Evolutionary conservation across 2,113 vertebrate species (phyloP).

Genomic region (Laticauda laticaudata): DNA sequence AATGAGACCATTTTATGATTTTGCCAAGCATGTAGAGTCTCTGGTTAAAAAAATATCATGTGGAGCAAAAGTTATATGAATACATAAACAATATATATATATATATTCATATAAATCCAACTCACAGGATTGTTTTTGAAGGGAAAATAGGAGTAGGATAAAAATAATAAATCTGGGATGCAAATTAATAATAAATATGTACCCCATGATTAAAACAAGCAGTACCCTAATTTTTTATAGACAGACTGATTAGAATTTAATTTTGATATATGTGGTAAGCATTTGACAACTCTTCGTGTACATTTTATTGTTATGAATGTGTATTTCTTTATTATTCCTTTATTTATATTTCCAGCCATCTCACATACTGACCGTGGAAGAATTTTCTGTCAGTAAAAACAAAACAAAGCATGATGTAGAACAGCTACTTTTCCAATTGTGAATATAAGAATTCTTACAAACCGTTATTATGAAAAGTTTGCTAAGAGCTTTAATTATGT

Average conservation of each 20-base stretch:
- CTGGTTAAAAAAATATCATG: not conserved
- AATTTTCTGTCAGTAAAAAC: not conserved
- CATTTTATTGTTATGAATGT: not conserved
- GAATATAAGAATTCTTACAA: not conserved
- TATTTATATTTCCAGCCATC: not conserved
- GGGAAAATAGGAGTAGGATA: not conserved
- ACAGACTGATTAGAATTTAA: not conserved
- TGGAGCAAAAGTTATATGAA: not conserved
- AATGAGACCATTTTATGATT: not conserved
- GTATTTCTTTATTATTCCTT: not conserved
- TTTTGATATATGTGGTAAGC: not conserved
- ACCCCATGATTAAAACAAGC: not conserved
- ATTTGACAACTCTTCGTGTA: not conserved
- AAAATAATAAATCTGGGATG: not conserved
- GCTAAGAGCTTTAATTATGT: not conserved
- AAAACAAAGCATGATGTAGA: not conserved
- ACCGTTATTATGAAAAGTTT: not conserved
- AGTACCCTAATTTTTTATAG: not conserved
- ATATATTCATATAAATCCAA: too few species aligned
- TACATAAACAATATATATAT: too few species aligned
- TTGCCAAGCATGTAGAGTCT: not conserved
- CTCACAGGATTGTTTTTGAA: not conserved
- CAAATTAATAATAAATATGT: not conserved
- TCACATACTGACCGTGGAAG: not conserved
- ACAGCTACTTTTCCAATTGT: not conserved